Percentiles rank a stretch among this genome's conserved stretches.
Conservation (phyloP, 2,888 invertebrate species). For the Neria commutata region DNA sequence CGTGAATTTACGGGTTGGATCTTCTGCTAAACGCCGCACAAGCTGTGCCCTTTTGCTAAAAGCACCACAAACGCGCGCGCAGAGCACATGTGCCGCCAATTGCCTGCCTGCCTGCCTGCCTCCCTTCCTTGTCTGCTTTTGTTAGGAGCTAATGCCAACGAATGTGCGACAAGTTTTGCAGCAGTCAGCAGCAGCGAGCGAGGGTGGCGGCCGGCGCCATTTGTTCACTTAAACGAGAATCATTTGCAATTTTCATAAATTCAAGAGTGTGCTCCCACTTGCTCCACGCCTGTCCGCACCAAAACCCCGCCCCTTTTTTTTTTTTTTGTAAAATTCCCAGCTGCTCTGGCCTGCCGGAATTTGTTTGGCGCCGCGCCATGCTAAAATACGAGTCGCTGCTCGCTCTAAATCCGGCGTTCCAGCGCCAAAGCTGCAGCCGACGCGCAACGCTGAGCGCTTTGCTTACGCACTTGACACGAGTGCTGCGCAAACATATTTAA, state of each 20-base stretch:
- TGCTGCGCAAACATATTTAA: not conserved
- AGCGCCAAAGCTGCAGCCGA: not conserved
- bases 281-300: not conserved
- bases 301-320: not conserved
- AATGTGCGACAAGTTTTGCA: not conserved
- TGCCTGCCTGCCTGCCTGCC: constrained; percentile 1
- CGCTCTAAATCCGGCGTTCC: not conserved
- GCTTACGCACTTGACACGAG: not conserved
- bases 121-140: constrained; percentile 13
- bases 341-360: no score
- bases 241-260: constrained; percentile 13
- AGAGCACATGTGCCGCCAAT: not conserved
- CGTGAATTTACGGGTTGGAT: no score
- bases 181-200: no score
- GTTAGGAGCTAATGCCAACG: not conserved
- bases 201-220: no score
- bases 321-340: no score
- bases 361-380: no score
- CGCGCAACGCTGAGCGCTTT: not conserved
- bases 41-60: no score
- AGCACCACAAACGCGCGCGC: no score
- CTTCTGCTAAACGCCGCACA: no score
- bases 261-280: not conserved
- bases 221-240: constrained; percentile 3
- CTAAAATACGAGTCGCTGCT: not conserved